phyloP scores from a whole-genome alignment of 64 coral and sea anemone genomes.

The Stylophora pistillata region DNA sequence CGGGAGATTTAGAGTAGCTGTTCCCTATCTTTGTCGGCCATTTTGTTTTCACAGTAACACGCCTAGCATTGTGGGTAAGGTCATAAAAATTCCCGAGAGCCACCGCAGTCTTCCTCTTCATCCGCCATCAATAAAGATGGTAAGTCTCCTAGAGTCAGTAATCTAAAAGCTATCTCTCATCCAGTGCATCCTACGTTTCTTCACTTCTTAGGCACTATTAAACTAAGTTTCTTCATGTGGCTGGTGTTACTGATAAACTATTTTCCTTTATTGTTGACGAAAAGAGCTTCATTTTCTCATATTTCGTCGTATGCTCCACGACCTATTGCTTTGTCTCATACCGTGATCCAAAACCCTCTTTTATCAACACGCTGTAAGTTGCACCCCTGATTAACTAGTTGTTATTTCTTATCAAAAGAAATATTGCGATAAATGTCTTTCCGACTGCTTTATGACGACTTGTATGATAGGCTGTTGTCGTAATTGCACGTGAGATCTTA shows the following conservation, averaged over 20 bases:
- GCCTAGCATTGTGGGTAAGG: conserved; percentile 60
- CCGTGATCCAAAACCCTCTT: not conserved
- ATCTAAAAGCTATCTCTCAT: conserved; percentile 43
- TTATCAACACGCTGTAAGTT: no score
- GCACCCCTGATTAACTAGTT: no score
- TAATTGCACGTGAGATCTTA: no score
- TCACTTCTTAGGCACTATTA: not conserved
- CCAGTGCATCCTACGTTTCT: conserved; percentile 47
- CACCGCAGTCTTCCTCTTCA: conserved; percentile 70
- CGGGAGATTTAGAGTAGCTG: not conserved
- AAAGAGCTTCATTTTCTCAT: not conserved
- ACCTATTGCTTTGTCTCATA: not conserved
- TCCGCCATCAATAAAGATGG: conserved; percentile 87
- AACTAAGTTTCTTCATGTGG: conserved; percentile 13
- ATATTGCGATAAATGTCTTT: no score
- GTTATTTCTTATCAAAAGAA: no score
- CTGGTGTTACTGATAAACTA: not conserved
- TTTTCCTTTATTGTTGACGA: not conserved
- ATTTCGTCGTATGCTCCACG: not conserved
- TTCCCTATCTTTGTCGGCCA: conserved; percentile 31
- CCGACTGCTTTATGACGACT: no score
- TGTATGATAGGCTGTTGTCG: no score
- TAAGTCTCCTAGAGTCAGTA: conserved; percentile 28
- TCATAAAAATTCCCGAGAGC: conserved; percentile 51
- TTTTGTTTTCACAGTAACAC: conserved; percentile 6